These are phyloP conservation scores for Mesocricetus auratus DNA, from an alignment of 2,113 vertebrate species.

Conservation along the genomic window DNA sequence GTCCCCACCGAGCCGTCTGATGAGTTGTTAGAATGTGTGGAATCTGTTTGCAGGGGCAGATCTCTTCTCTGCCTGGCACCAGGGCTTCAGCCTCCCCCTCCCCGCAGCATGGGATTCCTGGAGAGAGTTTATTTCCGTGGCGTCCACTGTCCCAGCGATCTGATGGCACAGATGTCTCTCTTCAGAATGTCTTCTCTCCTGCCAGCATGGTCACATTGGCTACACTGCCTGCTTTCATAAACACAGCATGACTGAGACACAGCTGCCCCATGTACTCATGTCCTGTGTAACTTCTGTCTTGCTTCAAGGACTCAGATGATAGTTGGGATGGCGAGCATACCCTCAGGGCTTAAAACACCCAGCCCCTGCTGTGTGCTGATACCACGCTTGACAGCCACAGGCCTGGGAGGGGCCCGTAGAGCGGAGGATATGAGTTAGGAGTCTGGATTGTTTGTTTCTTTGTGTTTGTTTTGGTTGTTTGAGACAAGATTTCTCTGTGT, in stretches of 20 bases:
- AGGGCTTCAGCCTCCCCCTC: neutral
- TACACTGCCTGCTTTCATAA: neutral
- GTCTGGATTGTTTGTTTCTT: neutral
- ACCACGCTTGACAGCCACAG: no score
- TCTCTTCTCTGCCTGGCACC: neutral
- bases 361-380: neutral
- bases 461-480: neutral
- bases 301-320: no score
- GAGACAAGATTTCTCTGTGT: neutral
- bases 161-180: neutral
- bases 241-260: neutral
- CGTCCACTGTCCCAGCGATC: no score
- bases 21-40: neutral
- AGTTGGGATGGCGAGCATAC: neutral
- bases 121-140: neutral
- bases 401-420: neutral
- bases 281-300: neutral
- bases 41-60: neutral
- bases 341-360: neutral
- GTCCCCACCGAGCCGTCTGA: neutral
- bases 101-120: neutral
- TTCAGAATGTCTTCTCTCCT: neutral
- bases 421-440: neutral
- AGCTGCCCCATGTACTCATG: rapidly evolving
- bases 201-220: neutral